These are phyloP conservation scores for Canis aureus DNA, from an alignment of 2,113 vertebrate species.

Conservation along the genomic window DNA sequence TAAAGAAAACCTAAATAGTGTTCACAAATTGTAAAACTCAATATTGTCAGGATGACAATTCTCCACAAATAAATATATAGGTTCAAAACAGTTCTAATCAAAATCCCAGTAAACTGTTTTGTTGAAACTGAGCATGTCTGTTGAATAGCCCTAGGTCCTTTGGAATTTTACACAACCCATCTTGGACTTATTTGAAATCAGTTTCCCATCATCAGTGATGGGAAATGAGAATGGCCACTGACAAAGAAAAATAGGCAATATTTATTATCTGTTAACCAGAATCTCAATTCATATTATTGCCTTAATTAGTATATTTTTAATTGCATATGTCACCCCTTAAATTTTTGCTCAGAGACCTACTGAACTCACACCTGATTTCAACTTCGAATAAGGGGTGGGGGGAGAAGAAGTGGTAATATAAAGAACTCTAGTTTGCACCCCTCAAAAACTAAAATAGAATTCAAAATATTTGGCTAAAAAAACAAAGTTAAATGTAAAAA, in stretches of 20 bases:
- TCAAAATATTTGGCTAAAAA: background rate
- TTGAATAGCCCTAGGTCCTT: background rate
- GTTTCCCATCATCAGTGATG: background rate
- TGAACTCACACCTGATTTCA: background rate
- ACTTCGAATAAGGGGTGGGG: background rate
- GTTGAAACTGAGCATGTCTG: background rate
- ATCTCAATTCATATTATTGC: background rate
- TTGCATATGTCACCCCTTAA: background rate
- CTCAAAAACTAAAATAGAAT: background rate
- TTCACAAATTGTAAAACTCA: background rate
- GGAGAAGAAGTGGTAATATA: too few species aligned
- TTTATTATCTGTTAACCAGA: background rate
- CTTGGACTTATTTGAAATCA: background rate
- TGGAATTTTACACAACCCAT: background rate
- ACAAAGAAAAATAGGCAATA: constrained; percentile 1
- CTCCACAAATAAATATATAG: background rate
- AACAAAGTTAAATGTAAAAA: constrained; percentile 45
- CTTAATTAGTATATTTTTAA: background rate
- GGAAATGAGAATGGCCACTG: background rate
- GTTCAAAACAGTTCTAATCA: background rate
- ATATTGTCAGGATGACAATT: background rate
- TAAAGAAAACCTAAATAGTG: background rate
- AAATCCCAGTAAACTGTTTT: background rate
- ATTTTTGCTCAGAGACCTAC: background rate
- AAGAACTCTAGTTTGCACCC: background rate